Conservation (phyloP, 2,113 vertebrate genomes). For the Clarias batrachus region DNA sequence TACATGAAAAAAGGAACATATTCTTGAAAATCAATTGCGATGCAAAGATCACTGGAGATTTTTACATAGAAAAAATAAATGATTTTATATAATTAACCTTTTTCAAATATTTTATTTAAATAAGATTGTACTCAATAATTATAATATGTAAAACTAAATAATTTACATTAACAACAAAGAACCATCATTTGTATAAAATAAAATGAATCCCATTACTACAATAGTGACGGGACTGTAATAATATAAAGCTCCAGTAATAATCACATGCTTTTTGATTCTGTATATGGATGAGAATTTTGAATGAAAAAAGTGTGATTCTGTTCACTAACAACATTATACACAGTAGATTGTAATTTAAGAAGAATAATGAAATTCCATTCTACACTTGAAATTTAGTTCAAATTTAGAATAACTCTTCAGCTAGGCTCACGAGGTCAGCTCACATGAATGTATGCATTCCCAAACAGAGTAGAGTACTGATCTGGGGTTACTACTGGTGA, state of each 20-base stretch:
- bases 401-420: background rate
- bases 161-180: too few species aligned
- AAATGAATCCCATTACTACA: background rate
- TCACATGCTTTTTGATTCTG: background rate
- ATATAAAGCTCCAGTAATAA: background rate
- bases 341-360: background rate
- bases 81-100: too few species aligned
- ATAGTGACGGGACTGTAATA: background rate
- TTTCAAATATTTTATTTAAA: too few species aligned
- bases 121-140: background rate
- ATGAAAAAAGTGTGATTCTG: too few species aligned
- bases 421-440: too few species aligned
- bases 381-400: background rate
- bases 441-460: too few species aligned
- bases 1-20: background rate
- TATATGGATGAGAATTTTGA: background rate
- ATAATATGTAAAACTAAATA: too few species aligned
- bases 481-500: too few species aligned
- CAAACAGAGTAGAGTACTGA: background rate
- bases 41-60: too few species aligned
- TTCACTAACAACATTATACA: background rate
- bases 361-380: background rate
- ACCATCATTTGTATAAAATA: too few species aligned
- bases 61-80: too few species aligned
- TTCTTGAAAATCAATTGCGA: background rate